Evolutionary conservation across 2,797 vertebrate species (phyloP).

Genomic region (Typhlichthys eigenmanni): DNA sequence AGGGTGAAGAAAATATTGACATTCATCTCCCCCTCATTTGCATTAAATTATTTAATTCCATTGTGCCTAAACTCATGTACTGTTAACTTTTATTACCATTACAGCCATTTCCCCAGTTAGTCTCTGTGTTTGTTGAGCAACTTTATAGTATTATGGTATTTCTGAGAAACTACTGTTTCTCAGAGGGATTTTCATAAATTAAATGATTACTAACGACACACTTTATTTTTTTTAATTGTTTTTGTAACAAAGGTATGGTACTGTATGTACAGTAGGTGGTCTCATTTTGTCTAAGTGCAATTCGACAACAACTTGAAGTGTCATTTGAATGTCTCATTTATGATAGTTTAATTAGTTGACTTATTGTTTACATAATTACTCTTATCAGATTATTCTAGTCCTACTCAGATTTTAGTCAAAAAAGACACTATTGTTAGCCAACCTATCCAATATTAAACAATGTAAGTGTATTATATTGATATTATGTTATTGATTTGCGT

Average conservation of each 20-base stretch:
- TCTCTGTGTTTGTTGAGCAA: background rate
- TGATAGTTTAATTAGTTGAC: no score
- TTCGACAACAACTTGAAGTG: no score
- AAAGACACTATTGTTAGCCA: no score
- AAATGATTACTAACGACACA: background rate
- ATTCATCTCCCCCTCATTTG: background rate
- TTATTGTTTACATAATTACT: no score
- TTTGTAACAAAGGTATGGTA: background rate
- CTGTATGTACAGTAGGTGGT: no score
- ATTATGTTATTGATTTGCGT: background rate
- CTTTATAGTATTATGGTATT: background rate
- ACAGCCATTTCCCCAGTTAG: background rate
- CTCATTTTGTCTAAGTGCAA: no score
- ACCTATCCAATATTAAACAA: no score
- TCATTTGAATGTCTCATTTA: no score
- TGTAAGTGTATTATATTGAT: background rate
- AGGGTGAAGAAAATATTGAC: background rate
- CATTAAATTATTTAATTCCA: constrained; percentile 13
- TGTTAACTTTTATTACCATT: background rate
- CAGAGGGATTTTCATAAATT: background rate
- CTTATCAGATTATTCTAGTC: no score
- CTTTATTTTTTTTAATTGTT: background rate
- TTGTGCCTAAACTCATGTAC: background rate
- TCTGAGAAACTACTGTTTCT: background rate
- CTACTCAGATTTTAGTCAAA: no score